Evolutionary conservation across 1,140 invertebrate species (phyloP), one percentile per base, ranked within the genome.

Genomic region (Drosophila seguyi): DNA sequence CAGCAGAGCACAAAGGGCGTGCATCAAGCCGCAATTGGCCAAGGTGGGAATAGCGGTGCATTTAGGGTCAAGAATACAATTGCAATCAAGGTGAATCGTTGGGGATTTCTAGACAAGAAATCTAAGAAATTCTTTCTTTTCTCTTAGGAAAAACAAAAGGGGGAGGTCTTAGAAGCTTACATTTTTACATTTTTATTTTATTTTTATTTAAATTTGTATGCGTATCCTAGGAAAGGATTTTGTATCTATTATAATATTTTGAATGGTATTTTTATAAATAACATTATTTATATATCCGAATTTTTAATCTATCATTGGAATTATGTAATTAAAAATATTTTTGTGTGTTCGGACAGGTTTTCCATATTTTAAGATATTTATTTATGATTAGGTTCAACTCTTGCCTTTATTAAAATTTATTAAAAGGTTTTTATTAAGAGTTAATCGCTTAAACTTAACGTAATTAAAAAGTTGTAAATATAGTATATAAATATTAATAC

Each of bases 21-120:
- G 62, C 66, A 69, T 69, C 66, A 55, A 68, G 20, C 48, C 47
- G 47, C 66, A 53, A 67, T 66, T 67, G 66, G 38, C 66, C 66
- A 67, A 67, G 45, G 47, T 44, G 62, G 31, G 29, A 67, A 67
- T 34, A 25, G 13, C 18, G 7, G 10, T 45, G 27, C 39, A 18
- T 31, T 31, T 38, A 4, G 34, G 50, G 52, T 11, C 29, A 41
- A 34, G 38, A 69, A 50, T 65, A 25, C 29, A 34, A 36, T 42
- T 25, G 47, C 47, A 69, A 69, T 69, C 61, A 67, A 29, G 66
- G 18, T 29, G 47, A n/a, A 38, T 53, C 62, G 34, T 29, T 31
- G 8, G 27, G 34, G 16, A 47, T n/a, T 47, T 4, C 13, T 8
- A 1, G 20, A 0, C 18, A 53, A 27, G 18, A 42, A 34, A 38